Evolutionary conservation across 2,113 vertebrate species (phyloP).

Genomic region (Thermophis baileyi): DNA sequence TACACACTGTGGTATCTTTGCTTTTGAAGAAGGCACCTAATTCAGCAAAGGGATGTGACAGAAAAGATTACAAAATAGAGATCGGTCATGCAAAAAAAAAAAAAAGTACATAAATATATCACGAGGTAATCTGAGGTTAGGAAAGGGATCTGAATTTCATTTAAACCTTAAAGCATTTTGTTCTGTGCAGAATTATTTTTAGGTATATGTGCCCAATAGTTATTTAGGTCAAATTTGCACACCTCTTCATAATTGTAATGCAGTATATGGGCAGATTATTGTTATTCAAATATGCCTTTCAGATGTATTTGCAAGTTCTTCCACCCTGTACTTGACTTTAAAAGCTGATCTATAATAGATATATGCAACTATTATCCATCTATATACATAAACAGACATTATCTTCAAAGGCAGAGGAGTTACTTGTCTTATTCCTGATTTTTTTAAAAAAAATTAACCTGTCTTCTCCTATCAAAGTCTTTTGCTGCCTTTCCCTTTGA

Average conservation of each 20-base stretch:
- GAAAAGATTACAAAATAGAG: not conserved
- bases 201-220: slow-evolving; percentile 63
- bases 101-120: not conserved
- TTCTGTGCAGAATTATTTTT: slow-evolving; percentile 75
- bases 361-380: not conserved
- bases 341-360: not conserved
- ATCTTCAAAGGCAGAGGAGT: not conserved
- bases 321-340: not conserved
- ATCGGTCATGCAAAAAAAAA: not conserved
- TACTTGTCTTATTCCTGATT: not conserved
- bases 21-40: not conserved
- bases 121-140: slow-evolving; percentile 63
- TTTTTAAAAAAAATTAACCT: not conserved
- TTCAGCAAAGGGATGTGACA: not conserved
- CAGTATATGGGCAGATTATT: not conserved
- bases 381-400: not conserved
- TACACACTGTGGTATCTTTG: not conserved
- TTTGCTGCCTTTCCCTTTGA: not conserved
- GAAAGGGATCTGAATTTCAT: slow-evolving; percentile 67
- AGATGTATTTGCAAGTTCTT: not conserved
- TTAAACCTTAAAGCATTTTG: slow-evolving; percentile 70
- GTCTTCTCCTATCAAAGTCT: not conserved
- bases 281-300: not conserved
- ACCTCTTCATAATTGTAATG: not conserved
- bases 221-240: not conserved